Conservation (phyloP, 2,888 invertebrate genomes). For the Tryphoninae sp. region DNA sequence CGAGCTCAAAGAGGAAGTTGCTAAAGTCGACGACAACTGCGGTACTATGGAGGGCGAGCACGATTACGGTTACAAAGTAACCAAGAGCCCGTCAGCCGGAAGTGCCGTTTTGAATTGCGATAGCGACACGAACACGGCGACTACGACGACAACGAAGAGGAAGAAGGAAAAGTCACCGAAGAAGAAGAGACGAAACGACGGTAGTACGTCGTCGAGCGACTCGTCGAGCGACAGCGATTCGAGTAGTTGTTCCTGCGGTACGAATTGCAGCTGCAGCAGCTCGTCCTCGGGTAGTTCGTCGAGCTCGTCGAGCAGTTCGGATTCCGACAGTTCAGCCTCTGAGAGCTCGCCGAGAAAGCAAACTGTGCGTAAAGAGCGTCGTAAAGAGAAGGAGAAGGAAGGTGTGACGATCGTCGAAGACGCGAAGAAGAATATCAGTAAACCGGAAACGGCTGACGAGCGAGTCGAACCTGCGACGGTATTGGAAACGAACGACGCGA, state of each 20-base stretch:
- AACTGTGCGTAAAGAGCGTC: slow-evolving; percentile 73
- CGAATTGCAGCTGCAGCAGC: slow-evolving; percentile 92
- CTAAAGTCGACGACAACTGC: slow-evolving; percentile 68
- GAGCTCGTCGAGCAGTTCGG: slow-evolving; percentile 84
- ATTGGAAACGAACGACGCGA: slow-evolving; percentile 79
- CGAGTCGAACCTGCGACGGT: slow-evolving; percentile 82
- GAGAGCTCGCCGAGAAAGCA: slow-evolving; percentile 82
- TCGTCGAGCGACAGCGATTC: slow-evolving; percentile 90
- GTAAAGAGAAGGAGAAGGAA: slow-evolving; percentile 79
- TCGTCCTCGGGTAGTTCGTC: slow-evolving; percentile 86
- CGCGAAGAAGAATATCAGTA: slow-evolving; percentile 77
- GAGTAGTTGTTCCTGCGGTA: slow-evolving; percentile 90
- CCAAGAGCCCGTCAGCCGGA: slow-evolving; percentile 55
- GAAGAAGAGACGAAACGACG: slow-evolving; percentile 76
- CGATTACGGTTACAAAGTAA: slow-evolving; percentile 61
- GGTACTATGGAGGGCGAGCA: slow-evolving; percentile 76
- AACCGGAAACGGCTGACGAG: slow-evolving; percentile 76
- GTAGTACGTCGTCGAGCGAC: slow-evolving; percentile 87
- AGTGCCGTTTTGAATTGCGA: slow-evolving; percentile 63
- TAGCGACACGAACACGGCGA: slow-evolving; percentile 65
- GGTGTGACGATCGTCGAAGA: slow-evolving; percentile 76
- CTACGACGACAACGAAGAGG: slow-evolving; percentile 56
- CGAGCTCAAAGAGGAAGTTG: slow-evolving; percentile 63
- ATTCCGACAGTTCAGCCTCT: slow-evolving; percentile 85
- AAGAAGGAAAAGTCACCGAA: slow-evolving; percentile 78